A percentile compares a stretch with the other conserved stretches of the same genome.
Conservation (phyloP, 35 echinoderm and acorn worm species). For the Chiridota heheva region DNA sequence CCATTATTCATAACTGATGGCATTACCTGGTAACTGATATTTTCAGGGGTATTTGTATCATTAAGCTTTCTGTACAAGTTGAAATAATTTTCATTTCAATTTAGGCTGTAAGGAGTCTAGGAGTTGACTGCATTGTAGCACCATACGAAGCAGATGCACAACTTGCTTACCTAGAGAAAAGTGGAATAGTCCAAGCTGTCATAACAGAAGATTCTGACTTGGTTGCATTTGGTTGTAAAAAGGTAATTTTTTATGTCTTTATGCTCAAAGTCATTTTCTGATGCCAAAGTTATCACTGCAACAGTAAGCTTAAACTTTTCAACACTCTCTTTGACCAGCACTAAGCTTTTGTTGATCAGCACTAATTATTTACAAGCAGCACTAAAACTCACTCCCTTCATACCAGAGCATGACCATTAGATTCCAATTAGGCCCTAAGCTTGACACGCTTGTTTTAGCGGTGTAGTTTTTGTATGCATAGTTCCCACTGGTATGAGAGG, state of each 20-base stretch:
- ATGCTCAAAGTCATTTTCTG: too few species aligned
- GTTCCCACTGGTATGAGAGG: too few species aligned
- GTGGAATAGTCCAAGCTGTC: slow-evolving; percentile 84
- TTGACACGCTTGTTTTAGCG: too few species aligned
- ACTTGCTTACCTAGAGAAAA: slow-evolving; percentile 77
- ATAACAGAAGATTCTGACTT: slow-evolving; percentile 98
- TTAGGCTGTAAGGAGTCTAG: slow-evolving; percentile 74
- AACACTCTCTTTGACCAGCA: neutral
- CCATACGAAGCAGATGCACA: slow-evolving; percentile 96
- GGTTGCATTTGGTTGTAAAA: slow-evolving; percentile 87
- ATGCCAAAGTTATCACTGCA: too few species aligned
- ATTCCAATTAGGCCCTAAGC: too few species aligned
- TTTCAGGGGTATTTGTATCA: neutral
- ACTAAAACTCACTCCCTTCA: too few species aligned
- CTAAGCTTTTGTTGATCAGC: too few species aligned
- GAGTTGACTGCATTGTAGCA: slow-evolving; percentile 91
- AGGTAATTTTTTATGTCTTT: slow-evolving; percentile 44
- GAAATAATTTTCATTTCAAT: neutral
- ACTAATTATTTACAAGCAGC: too few species aligned
- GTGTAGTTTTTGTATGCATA: too few species aligned
- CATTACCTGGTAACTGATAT: too few species aligned
- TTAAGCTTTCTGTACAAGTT: neutral
- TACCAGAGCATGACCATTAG: too few species aligned
- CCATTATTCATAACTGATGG: too few species aligned
- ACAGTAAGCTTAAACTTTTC: neutral